Evolutionary conservation across 2,888 invertebrate genomes (phyloP).

Genomic region (Lamproptera curius): DNA sequence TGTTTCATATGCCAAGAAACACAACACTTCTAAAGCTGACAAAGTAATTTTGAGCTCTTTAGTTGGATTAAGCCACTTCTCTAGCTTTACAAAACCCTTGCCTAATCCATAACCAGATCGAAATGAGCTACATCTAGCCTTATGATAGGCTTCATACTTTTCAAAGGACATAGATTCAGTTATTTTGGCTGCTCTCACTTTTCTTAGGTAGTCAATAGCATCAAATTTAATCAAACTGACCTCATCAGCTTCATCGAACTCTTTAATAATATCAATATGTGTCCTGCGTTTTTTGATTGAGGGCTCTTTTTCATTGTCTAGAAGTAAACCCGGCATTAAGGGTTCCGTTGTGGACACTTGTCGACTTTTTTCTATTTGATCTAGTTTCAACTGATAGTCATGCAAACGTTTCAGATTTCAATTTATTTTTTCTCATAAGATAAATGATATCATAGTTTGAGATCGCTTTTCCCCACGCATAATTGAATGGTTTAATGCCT

Average conservation of each 20-base stretch:
- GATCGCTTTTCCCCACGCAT: slow-evolving; percentile 79
- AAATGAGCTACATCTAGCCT: slow-evolving; percentile 88
- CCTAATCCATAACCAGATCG: slow-evolving; percentile 65
- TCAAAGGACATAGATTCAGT: slow-evolving; percentile 72
- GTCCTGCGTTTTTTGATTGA: slow-evolving; percentile 60
- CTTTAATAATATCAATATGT: slow-evolving; percentile 72
- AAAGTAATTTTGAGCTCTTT: slow-evolving; percentile 79
- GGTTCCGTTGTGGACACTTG: slow-evolving; percentile 40
- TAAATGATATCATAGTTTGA: slow-evolving; percentile 86
- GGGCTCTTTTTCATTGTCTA: slow-evolving; percentile 75
- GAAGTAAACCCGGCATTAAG: slow-evolving; percentile 45
- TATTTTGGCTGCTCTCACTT: slow-evolving; percentile 78
- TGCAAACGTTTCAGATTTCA: slow-evolving; percentile 86
- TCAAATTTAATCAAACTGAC: slow-evolving; percentile 74
- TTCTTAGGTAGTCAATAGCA: slow-evolving; percentile 75
- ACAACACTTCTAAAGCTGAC: slow-evolving; percentile 86
- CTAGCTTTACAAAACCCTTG: slow-evolving; percentile 77
- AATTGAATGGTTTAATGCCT: slow-evolving; percentile 83
- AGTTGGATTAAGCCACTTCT: slow-evolving; percentile 80
- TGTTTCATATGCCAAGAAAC: slow-evolving; percentile 93
- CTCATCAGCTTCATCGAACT: slow-evolving; percentile 77
- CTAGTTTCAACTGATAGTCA: slow-evolving; percentile 82
- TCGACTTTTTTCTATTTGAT: slow-evolving; percentile 59
- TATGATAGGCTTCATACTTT: slow-evolving; percentile 87
- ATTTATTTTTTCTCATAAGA: slow-evolving; percentile 88